phyloP scores from a whole-genome alignment of 2,888 invertebrate genomes.

The Cepaea hortensis region DNA sequence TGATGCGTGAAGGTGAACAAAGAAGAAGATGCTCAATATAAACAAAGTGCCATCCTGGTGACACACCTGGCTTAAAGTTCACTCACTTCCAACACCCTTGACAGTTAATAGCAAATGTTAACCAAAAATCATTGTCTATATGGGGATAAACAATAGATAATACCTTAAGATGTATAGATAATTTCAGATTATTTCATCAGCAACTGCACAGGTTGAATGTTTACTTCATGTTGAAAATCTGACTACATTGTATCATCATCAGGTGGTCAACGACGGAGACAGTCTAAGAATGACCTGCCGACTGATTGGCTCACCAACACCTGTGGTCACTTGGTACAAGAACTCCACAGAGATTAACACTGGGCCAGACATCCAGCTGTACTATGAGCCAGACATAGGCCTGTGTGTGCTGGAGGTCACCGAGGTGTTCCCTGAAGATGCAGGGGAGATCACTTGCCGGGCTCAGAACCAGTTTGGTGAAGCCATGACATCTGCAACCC shows the following conservation, averaged over 20 bases:
- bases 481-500: constrained; percentile 85
- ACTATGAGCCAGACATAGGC: constrained; percentile 71
- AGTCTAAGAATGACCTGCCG: constrained; percentile 66
- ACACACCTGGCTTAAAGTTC: too few relatives aligned
- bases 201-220: too few relatives aligned
- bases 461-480: constrained; percentile 96
- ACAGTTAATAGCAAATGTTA: too few relatives aligned
- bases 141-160: too few relatives aligned
- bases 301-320: constrained; percentile 69
- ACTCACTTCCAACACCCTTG: too few relatives aligned
- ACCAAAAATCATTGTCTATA: too few relatives aligned
- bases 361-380: constrained; percentile 65
- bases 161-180: too few relatives aligned
- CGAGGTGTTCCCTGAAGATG: constrained; percentile 97
- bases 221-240: too few relatives aligned
- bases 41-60: too few relatives aligned
- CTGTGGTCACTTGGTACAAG: constrained; percentile 71
- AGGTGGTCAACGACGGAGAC: constrained; percentile 69
- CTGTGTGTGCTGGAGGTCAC: constrained; percentile 88
- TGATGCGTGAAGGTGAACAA: too few relatives aligned
- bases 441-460: constrained; percentile 95
- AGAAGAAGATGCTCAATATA: too few relatives aligned
- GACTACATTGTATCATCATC: neutral
- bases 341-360: constrained; percentile 64
- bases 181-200: too few relatives aligned